Percentiles rank a stretch among this genome's conserved stretches.
Evolutionary conservation across 2,797 vertebrate genomes (phyloP).

Genomic region (Eidolon dupreanum): DNA sequence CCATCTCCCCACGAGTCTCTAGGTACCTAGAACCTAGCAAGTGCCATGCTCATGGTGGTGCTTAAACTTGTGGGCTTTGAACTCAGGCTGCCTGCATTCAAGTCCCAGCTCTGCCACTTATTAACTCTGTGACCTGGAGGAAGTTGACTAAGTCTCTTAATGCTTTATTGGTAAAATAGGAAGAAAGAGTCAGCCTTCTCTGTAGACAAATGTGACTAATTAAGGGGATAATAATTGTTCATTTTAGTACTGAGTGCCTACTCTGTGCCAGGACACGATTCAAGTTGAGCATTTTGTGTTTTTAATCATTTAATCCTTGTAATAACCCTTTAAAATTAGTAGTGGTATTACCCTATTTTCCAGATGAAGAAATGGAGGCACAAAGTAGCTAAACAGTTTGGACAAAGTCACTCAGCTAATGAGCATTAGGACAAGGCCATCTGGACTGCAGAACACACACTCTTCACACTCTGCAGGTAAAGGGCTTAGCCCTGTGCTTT

Average conservation of each 20-base stretch:
- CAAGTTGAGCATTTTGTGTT: not conserved
- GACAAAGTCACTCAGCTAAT: not conserved
- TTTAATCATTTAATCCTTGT: not conserved
- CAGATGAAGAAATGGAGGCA: not conserved
- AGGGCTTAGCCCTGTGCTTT: not conserved
- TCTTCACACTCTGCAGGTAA: not conserved
- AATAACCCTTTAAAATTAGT: not conserved
- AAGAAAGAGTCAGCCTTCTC: not conserved
- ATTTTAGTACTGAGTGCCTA: not conserved
- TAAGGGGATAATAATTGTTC: not conserved
- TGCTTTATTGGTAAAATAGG: not conserved
- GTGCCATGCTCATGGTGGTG: not conserved
- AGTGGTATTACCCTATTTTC: not conserved
- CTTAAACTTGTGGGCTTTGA: not conserved
- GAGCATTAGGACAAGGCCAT: not conserved
- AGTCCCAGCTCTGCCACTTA: not conserved
- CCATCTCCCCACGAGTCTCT: not conserved
- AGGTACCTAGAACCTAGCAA: not conserved
- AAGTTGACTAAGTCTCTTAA: slow-evolving; percentile 5
- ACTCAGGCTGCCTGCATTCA: not conserved
- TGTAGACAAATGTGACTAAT: not conserved
- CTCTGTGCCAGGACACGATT: not conserved
- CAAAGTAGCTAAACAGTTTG: not conserved
- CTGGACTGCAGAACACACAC: not conserved
- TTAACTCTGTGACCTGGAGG: slow-evolving; percentile 26